Percentiles rank a stretch among this genome's conserved stretches.
Evolutionary conservation across 2,888 invertebrate genomes (phyloP).

Genomic region (Melipona beecheii): DNA sequence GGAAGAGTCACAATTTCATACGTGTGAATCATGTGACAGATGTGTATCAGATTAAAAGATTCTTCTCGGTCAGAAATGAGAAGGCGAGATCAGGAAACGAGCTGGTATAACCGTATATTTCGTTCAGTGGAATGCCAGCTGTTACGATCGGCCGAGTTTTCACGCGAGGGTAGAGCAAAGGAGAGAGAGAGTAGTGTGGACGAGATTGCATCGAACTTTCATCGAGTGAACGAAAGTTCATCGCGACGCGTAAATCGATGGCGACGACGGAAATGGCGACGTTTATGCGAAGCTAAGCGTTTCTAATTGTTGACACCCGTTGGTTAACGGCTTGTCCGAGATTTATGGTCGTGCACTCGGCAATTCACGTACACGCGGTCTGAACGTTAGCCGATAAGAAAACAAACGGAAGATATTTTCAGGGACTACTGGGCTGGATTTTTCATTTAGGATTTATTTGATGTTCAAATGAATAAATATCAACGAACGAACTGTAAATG

Average conservation of each 20-base stretch:
- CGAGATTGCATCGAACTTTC: background rate
- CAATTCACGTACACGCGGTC: background rate
- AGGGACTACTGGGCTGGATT: background rate
- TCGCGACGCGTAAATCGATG: slow-evolving; percentile 23
- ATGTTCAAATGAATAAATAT: background rate
- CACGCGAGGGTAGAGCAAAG: background rate
- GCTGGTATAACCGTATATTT: background rate
- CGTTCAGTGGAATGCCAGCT: background rate
- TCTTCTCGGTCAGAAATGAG: background rate
- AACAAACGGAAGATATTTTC: background rate
- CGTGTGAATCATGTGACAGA: too few relatives aligned
- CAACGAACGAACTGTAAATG: background rate
- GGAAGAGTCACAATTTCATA: background rate
- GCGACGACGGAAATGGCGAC: slow-evolving; percentile 17
- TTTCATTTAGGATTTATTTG: background rate
- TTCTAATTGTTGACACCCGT: slow-evolving; percentile 38
- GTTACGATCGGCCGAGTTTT: background rate
- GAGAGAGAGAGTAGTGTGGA: background rate
- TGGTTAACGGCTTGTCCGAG: slow-evolving; percentile 30
- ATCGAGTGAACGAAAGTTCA: background rate
- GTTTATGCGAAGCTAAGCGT: slow-evolving; percentile 45
- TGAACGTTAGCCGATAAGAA: background rate
- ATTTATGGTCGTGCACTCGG: slow-evolving; percentile 37
- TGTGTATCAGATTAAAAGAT: background rate
- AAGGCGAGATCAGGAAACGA: background rate